Conservation (phyloP, 2,797 vertebrate genomes). For the Chloroceryle inda region DNA sequence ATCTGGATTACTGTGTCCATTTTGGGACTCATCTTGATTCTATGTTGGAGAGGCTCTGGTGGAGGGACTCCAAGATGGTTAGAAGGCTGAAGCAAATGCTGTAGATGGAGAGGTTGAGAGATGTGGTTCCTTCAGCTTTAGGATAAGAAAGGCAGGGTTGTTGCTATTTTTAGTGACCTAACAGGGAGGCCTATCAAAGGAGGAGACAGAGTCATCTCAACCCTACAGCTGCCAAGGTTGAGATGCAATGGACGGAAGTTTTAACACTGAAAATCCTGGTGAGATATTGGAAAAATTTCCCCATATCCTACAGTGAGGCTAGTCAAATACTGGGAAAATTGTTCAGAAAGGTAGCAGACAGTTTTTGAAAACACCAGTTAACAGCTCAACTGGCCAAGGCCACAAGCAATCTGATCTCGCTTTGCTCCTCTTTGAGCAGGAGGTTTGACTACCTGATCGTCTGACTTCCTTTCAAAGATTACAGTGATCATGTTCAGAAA, state of each 20-base stretch:
- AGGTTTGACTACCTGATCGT: not conserved
- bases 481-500: not conserved
- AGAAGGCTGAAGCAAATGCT: not conserved
- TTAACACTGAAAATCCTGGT: conserved; percentile 19
- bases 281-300: not conserved
- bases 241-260: not conserved
- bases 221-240: not conserved
- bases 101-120: accelerated
- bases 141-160: not conserved
- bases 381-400: not conserved
- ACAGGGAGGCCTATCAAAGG: not conserved
- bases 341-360: not conserved
- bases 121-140: not conserved
- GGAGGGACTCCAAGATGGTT: not conserved
- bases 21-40: not conserved
- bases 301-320: not conserved
- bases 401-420: not conserved
- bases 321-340: not conserved
- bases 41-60: accelerated
- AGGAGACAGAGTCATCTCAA: not conserved
- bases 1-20: not conserved
- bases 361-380: not conserved
- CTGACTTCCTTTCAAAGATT: not conserved
- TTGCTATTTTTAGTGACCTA: not conserved
- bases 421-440: not conserved